These are phyloP conservation scores for Otolemur garnettii DNA, from an alignment of 2,113 vertebrate species.

Conservation along the genomic window DNA sequence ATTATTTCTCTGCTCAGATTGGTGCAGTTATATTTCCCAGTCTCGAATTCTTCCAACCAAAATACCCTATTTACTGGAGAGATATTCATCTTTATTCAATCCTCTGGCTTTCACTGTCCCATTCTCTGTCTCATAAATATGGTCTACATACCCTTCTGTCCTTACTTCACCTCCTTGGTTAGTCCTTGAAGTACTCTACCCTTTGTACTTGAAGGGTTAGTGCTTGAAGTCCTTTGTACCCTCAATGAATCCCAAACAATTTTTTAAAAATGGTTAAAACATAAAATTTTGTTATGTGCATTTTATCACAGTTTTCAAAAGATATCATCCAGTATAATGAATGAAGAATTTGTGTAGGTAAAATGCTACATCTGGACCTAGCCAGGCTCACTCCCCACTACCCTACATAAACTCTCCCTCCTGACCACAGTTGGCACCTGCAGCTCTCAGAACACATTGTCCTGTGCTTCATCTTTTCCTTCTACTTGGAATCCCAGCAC, in stretches of 20 bases:
- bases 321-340: too few species aligned
- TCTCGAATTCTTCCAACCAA: neutral
- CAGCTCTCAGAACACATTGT: neutral
- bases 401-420: neutral
- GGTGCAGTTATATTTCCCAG: neutral
- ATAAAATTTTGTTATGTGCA: too few species aligned
- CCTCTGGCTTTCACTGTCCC: neutral
- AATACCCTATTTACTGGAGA: neutral
- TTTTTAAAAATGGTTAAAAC: too few species aligned
- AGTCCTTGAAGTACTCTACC: neutral
- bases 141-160: neutral
- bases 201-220: too few species aligned
- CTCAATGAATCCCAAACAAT: too few species aligned
- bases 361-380: neutral
- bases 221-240: too few species aligned
- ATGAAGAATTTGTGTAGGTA: too few species aligned
- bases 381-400: neutral
- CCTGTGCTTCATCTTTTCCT: neutral
- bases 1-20: constrained; percentile 51
- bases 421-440: neutral
- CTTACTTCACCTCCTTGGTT: neutral
- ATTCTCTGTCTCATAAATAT: neutral
- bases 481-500: neutral
- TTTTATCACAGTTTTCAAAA: too few species aligned
- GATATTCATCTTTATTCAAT: constrained; percentile 43